Evolutionary conservation across 2,797 vertebrate genomes (phyloP), one percentile per base, ranked within the genome.

Genomic region (Selene dorsalis): DNA sequence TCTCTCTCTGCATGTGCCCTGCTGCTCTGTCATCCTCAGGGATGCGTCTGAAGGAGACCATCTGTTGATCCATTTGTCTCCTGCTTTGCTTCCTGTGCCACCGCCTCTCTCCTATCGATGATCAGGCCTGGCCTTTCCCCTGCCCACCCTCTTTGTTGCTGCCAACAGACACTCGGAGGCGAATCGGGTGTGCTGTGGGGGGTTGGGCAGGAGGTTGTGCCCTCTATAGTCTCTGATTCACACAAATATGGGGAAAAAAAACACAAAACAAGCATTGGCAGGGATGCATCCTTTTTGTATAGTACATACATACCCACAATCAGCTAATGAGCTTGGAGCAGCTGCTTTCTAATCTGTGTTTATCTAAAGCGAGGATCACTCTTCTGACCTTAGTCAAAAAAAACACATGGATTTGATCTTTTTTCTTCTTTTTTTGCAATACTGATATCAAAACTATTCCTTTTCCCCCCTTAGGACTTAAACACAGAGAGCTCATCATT

Each of bases 21-120:
- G 87, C 93, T 88, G 88, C 92, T 94, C 93, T 92, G 89, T 90
- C 91, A 88, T 94, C 92, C 91, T 91, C 89, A 69, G 93, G 91
- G 93, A 93, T 88, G 91, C 79, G 71, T 93, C 88, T 93, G 92
- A 94, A 93, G 93, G 93, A 94, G 94, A 93, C 93, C 93, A 95
- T 95, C 93, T 95, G 95, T 94, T 95, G 93, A 93, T 94, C 90
- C 89, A 92, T 94, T 93, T 93, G 91, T 94, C 89, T 94, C 85
- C 89, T 88, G 87, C 89, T 87, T 87, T 82, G 82, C 91, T 91
- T 92, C 88, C 87, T 90, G 75, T 84, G 90, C 89, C 90, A 83
- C 90, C 52, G 72, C 88, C 83, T 89, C 84, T 80, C 84, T 87
- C 80, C 81, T 84, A 88, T 89, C 82, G 75, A 88, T 89, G 89